These are phyloP conservation scores for Drosophila leonis DNA, from an alignment of 2,888 invertebrate species.

Conservation along the genomic window DNA sequence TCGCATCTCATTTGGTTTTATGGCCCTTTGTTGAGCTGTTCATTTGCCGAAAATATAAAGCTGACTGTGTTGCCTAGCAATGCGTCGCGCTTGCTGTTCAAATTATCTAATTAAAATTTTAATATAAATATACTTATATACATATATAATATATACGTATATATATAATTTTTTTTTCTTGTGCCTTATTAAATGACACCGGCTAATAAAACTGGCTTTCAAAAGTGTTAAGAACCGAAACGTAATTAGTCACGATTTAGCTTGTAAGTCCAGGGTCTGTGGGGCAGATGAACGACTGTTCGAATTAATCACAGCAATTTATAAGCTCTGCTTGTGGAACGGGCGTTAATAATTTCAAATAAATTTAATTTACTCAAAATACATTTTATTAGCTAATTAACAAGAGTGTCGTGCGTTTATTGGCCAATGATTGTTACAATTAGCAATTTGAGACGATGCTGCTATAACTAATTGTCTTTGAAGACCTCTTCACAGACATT, in stretches of 20 bases:
- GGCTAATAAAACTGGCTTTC: conserved; percentile 46
- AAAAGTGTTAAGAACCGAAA: conserved; percentile 49
- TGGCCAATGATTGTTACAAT: conserved; percentile 31
- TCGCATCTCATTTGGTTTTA: conserved; percentile 51
- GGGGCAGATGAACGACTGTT: conserved; percentile 5
- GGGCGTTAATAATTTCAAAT: conserved; percentile 19
- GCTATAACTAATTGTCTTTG: conserved; percentile 8
- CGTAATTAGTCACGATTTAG: conserved; percentile 62
- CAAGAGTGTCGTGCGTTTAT: conserved; percentile 17
- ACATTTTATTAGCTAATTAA: conserved; percentile 25
- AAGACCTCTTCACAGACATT: neutral
- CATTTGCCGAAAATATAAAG: conserved; percentile 37
- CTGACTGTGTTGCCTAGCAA: conserved; percentile 39
- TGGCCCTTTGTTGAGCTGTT: conserved; percentile 51
- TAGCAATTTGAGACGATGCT: conserved; percentile 16
- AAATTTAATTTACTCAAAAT: conserved; percentile 26
- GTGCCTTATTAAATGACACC: conserved; percentile 64
- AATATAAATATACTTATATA: neutral
- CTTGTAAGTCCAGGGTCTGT: conserved; percentile 15
- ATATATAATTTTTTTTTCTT: neutral
- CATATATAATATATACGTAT: neutral
- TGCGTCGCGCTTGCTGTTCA: conserved; percentile 13
- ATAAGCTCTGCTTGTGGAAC: conserved; percentile 37
- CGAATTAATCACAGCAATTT: conserved; percentile 57
- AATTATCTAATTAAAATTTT: conserved; percentile 61